These are phyloP conservation scores for Typhlichthys eigenmanni DNA, from an alignment of 2,797 vertebrate species.

Conservation along the genomic window DNA sequence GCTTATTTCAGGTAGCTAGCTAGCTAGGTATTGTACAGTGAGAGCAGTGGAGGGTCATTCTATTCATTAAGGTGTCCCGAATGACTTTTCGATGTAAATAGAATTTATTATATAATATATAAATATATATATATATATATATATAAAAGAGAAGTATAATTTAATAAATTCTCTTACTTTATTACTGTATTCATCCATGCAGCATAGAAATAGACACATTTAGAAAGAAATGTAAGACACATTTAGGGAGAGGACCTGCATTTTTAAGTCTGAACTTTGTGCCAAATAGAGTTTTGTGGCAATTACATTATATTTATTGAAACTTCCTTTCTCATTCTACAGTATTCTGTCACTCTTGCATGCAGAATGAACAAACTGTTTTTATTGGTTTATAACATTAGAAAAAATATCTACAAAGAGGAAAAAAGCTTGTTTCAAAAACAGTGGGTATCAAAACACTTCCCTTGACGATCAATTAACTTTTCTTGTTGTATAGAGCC, in stretches of 20 bases:
- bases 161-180: constrained; percentile 56
- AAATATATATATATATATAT: constrained; percentile 43
- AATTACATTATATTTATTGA: constrained; percentile 41
- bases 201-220: constrained; percentile 47
- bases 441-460: constrained; percentile 29
- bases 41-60: constrained; percentile 26
- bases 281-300: constrained; percentile 43
- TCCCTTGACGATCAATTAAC: constrained; percentile 19
- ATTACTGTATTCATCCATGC: constrained; percentile 58
- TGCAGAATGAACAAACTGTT: constrained; percentile 36
- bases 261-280: constrained; percentile 48
- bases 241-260: constrained; percentile 34
- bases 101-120: constrained; percentile 57
- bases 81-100: constrained; percentile 74
- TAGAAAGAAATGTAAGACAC: constrained; percentile 43
- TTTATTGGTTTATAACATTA: constrained; percentile 43
- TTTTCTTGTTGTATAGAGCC: neutral
- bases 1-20: constrained; percentile 35
- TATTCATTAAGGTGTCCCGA: constrained; percentile 52
- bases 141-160: constrained; percentile 58
- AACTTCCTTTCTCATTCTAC: constrained; percentile 35
- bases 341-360: constrained; percentile 47
- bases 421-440: constrained; percentile 39
- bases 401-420: neutral
- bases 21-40: constrained; percentile 36